Percentiles rank a stretch among this genome's conserved stretches.
These are phyloP conservation scores for Chloebia gouldiae DNA, from an alignment of 2,113 vertebrate species.

Conservation along the genomic window DNA sequence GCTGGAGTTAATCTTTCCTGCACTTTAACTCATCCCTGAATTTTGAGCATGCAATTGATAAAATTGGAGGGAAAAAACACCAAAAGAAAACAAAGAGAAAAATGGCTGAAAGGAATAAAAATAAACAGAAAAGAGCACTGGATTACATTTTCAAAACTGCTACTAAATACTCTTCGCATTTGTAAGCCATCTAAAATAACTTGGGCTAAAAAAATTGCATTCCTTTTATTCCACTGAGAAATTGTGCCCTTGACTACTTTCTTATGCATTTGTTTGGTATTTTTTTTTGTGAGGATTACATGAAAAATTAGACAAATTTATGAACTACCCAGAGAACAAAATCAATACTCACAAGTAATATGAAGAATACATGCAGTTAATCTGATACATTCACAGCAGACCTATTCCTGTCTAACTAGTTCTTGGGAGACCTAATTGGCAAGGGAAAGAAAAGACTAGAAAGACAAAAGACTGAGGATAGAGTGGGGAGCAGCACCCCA, in stretches of 20 bases:
- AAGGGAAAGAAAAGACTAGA: neutral
- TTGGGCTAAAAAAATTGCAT: neutral
- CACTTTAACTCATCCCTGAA: neutral
- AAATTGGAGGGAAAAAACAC: accelerated
- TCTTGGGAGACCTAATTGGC: neutral
- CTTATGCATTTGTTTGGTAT: neutral
- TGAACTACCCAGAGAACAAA: neutral
- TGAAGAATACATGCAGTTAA: neutral
- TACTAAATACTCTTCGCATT: neutral
- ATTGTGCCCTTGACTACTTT: neutral
- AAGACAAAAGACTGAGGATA: neutral
- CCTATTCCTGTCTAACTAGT: neutral
- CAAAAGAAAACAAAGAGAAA: neutral
- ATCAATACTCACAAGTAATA: neutral
- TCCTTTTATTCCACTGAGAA: neutral
- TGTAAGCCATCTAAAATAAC: neutral
- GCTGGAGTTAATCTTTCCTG: neutral
- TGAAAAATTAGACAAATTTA: neutral
- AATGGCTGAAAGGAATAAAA: neutral
- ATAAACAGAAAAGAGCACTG: neutral
- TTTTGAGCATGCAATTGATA: neutral
- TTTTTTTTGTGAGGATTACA: neutral
- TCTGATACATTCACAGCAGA: neutral
- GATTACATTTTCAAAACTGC: neutral
- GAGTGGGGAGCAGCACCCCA: neutral